phyloP scores from a whole-genome alignment of 2,797 vertebrate genomes.

The Diceros bicornis region DNA sequence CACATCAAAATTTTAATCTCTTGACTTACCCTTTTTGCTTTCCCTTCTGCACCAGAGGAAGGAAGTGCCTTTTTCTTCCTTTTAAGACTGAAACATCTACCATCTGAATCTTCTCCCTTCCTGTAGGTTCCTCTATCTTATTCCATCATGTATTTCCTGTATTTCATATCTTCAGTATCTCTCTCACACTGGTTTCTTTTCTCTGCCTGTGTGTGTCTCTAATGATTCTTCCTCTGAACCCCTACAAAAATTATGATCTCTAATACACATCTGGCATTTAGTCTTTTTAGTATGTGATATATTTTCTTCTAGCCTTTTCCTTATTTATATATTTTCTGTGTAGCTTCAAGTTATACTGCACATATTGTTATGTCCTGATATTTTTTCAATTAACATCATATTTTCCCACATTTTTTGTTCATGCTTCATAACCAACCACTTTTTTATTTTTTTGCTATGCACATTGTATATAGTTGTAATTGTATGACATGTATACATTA shows the following conservation, averaged over 20 bases:
- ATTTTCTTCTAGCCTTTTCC: constrained; percentile 50
- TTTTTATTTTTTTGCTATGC: constrained; percentile 11
- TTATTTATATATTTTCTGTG: constrained; percentile 15
- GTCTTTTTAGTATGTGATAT: background rate
- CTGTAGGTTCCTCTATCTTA: background rate
- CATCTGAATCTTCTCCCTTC: background rate
- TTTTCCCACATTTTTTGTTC: constrained; percentile 45
- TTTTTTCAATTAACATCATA: background rate
- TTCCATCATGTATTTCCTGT: background rate
- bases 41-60: background rate
- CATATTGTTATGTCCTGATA: background rate
- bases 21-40: background rate
- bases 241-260: background rate
- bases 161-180: background rate
- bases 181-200: background rate
- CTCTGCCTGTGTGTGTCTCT: background rate
- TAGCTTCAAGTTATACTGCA: constrained; percentile 1
- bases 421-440: constrained; percentile 16
- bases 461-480: constrained; percentile 27
- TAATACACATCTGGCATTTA: background rate
- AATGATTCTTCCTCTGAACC: constrained; percentile 14
- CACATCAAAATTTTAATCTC: background rate
- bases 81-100: background rate
- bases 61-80: background rate
- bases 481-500: background rate